phyloP scores from a whole-genome alignment of 2,888 invertebrate genomes.

The Cenopis cana region DNA sequence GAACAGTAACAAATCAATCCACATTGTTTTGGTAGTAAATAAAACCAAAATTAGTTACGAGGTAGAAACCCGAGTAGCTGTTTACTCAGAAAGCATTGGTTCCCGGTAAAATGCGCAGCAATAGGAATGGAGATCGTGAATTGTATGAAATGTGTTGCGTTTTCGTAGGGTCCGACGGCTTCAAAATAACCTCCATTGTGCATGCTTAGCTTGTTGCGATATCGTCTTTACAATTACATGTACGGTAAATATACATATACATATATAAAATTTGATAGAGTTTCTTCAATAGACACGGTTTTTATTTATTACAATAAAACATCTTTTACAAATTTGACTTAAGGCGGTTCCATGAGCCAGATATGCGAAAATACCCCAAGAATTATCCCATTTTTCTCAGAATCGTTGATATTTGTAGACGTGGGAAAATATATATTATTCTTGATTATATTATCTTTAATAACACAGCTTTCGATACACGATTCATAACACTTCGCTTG shows the following conservation, averaged over 20 bases:
- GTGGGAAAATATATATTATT: too few species aligned
- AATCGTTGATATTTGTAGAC: too few species aligned
- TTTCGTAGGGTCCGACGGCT: neutral
- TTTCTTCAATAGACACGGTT: neutral
- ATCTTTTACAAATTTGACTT: too few species aligned
- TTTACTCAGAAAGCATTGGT: slow-evolving; percentile 30
- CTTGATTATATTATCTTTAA: too few species aligned
- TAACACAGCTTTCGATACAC: too few species aligned
- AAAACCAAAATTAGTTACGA: slow-evolving; percentile 41
- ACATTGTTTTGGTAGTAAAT: slow-evolving; percentile 37
- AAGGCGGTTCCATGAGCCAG: too few species aligned
- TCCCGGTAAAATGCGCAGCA: slow-evolving; percentile 25
- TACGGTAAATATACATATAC: neutral
- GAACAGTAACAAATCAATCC: slow-evolving; percentile 25
- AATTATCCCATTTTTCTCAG: too few species aligned
- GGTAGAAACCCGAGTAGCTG: slow-evolving; percentile 35
- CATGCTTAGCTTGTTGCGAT: too few species aligned
- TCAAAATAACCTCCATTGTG: neutral
- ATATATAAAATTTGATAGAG: neutral
- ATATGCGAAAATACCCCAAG: too few species aligned
- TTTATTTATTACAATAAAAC: too few species aligned
- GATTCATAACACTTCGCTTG: too few species aligned
- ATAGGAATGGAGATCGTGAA: neutral
- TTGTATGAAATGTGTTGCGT: neutral
- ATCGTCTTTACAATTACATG: neutral